Evolutionary conservation across 1,140 invertebrate species (phyloP).

Genomic region (Heliothis virescens): DNA sequence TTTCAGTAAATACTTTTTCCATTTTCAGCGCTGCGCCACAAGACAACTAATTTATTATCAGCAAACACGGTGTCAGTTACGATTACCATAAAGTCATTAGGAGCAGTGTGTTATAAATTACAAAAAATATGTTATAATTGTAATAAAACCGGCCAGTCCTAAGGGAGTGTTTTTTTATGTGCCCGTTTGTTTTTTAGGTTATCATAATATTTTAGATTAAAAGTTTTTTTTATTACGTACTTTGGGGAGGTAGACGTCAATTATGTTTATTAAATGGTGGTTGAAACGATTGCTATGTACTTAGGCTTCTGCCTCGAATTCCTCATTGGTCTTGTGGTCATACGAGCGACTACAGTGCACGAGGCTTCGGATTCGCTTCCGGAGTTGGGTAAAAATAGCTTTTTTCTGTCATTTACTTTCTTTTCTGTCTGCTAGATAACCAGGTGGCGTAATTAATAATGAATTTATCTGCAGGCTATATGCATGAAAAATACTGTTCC

Average conservation of each 20-base stretch:
- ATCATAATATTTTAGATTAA: conserved; percentile 28
- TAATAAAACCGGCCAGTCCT: conserved; percentile 66
- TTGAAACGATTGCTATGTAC: no score
- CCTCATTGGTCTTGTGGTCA: no score
- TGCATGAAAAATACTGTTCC: no score
- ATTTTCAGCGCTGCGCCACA: conserved; percentile 6
- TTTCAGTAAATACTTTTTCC: conserved; percentile 7
- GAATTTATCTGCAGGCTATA: no score
- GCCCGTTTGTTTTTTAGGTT: conserved; percentile 46
- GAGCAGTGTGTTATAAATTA: conserved; percentile 67
- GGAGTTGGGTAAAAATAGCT: no score
- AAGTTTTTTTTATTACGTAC: conserved; percentile 9
- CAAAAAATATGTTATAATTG: conserved; percentile 66
- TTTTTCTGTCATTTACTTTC: no score
- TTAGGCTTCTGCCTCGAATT: no score
- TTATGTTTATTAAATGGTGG: not conserved
- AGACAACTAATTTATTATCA: conserved; percentile 32
- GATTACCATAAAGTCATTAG: conserved; percentile 80
- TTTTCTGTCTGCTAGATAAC: no score
- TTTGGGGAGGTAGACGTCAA: not conserved
- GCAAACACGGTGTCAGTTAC: conserved; percentile 48
- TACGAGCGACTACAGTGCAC: no score
- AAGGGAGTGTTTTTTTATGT: conserved; percentile 53
- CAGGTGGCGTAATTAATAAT: no score
- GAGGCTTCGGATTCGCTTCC: no score